phyloP scores from a whole-genome alignment of 2,797 vertebrate genomes.

The Malurus splendens region DNA sequence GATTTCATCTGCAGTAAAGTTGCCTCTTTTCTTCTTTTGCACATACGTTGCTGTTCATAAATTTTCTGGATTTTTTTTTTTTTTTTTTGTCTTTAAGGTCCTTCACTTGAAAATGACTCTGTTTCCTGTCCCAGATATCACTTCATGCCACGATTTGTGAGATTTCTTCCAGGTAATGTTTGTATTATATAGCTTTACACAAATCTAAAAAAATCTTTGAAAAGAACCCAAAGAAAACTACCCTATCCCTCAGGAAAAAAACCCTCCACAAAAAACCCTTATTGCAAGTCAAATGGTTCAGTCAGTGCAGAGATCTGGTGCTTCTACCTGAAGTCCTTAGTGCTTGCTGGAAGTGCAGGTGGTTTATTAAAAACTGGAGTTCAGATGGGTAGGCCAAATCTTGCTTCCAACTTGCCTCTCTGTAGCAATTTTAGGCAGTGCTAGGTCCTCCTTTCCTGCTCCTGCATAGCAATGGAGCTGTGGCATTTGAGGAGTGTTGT shows the following conservation, averaged over 20 bases:
- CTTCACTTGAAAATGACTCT: conserved; percentile 74
- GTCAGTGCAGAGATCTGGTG: neutral
- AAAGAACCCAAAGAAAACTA: neutral
- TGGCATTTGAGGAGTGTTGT: neutral
- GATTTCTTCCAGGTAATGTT: conserved; percentile 90
- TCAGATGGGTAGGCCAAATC: neutral
- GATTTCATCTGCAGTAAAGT: neutral
- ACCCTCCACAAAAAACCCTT: fast-evolving
- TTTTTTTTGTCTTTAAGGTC: conserved; percentile 71
- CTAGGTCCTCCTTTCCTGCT: neutral
- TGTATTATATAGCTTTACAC: neutral
- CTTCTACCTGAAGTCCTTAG: neutral
- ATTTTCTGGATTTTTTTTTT: neutral
- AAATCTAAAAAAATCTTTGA: neutral
- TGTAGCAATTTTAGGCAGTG: neutral
- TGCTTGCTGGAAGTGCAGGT: neutral
- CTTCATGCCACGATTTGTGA: conserved; percentile 96
- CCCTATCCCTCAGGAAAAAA: neutral
- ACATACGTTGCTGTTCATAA: neutral
- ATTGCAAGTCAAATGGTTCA: neutral
- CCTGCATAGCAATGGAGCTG: neutral
- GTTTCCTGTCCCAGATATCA: conserved; percentile 88
- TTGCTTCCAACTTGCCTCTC: neutral
- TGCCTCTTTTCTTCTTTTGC: neutral
- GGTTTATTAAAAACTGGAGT: neutral